These are phyloP conservation scores for Gambelia wislizenii DNA, from an alignment of 2,797 vertebrate genomes.

Conservation along the genomic window DNA sequence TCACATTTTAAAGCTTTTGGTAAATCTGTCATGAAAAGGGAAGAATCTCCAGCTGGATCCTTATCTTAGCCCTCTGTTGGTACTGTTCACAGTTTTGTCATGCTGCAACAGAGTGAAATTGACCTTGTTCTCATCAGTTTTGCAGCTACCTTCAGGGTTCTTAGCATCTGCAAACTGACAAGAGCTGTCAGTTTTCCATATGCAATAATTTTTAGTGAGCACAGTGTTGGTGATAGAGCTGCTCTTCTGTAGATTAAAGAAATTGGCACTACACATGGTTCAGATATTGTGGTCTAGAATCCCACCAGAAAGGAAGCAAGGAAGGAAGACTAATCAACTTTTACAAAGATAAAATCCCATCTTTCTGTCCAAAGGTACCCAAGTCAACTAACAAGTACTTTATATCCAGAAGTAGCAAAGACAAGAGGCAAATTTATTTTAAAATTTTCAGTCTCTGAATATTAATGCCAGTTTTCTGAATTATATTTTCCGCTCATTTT, in stretches of 20 bases:
- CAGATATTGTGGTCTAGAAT: slow-evolving; percentile 21
- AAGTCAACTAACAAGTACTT: neutral
- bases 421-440: neutral
- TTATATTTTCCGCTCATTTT: neutral
- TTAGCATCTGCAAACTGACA: slow-evolving; percentile 63
- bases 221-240: slow-evolving; percentile 41
- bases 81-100: slow-evolving; percentile 12
- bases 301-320: neutral
- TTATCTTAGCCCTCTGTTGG: neutral
- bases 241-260: slow-evolving; percentile 31
- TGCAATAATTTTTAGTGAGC: slow-evolving; percentile 32
- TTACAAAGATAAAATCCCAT: too few relatives aligned
- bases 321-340: neutral
- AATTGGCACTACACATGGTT: slow-evolving; percentile 25
- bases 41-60: rapidly evolving
- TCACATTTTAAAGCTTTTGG: neutral
- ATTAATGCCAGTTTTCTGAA: neutral
- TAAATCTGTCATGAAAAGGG: rapidly evolving
- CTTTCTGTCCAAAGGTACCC: neutral
- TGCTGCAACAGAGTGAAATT: slow-evolving; percentile 30
- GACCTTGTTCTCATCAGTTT: slow-evolving; percentile 55
- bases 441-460: neutral
- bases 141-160: slow-evolving; percentile 42
- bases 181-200: slow-evolving; percentile 56
- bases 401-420: neutral